Base-by-base conservation (phyloP, 2,888 invertebrate genomes). In the Acanthoscelides obtectus region DNA sequence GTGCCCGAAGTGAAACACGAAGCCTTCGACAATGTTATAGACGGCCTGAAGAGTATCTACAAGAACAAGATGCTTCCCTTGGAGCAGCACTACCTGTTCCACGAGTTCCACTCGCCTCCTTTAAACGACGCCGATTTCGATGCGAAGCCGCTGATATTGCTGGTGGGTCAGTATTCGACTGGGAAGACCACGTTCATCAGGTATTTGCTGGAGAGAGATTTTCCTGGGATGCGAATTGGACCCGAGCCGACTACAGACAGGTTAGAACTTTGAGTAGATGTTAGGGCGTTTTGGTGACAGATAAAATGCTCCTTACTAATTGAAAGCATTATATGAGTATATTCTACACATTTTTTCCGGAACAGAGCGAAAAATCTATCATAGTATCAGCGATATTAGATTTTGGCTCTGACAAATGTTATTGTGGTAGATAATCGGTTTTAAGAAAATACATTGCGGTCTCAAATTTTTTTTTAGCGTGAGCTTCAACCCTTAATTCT, bases 221-320 rank as follows among this genome's bases (percentile, higher is more conserved):
- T 99, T 83, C 99, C 99, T 20, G 99, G 99, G 66, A 98, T 99
- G 80, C 90, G 99, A 72, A 99, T 99, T 81, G 99, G 99, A 0
- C 99, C 99, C 0, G 99, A 99, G 87, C 99, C 99, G n/a, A 99
- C 99, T 0, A 99, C 99, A 4, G 99, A 99, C 87, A 91, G 97
- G 75, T 74, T 20, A 22, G 25, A n/a, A 4, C n/a, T n/a, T n/a
- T n/a, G n/a, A n/a, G n/a, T 64, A 64, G n/a, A 17, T n/a, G 64
- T 17, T 64, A 64, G 64, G 12, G n/a, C n/a, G n/a, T n/a, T n/a
- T n/a, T n/a, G n/a, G n/a, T n/a, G n/a, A n/a, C n/a, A n/a, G n/a
- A n/a, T n/a, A n/a, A n/a, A n/a, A n/a, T n/a, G n/a, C n/a, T n/a
- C n/a, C n/a, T n/a, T n/a, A n/a, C n/a, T n/a, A n/a, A n/a, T n/a